phyloP scores from a whole-genome alignment of 1,140 invertebrate species.

The Anoplophora glabripennis region DNA sequence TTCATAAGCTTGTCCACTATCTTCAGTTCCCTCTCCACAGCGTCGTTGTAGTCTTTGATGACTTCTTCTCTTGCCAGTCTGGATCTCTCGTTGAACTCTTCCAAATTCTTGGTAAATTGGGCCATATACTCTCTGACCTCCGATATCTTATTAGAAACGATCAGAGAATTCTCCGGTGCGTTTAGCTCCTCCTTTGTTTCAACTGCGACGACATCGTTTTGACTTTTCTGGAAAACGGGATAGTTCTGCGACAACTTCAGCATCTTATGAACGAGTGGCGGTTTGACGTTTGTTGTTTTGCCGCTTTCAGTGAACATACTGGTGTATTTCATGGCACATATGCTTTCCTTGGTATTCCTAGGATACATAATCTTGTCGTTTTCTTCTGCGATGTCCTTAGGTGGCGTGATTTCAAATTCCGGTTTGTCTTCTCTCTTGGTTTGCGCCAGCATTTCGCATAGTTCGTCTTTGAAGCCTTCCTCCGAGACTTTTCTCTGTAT shows the following conservation, averaged over 20 bases:
- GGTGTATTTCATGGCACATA: background rate
- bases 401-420: constrained; percentile 21
- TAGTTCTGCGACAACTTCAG: constrained; percentile 28
- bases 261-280: constrained; percentile 22
- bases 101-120: constrained; percentile 30
- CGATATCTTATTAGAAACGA: constrained; percentile 30
- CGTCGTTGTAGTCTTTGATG: constrained; percentile 32
- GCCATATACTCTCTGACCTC: constrained; percentile 34
- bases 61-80: constrained; percentile 27
- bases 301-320: constrained; percentile 15
- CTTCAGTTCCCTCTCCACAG: constrained; percentile 25
- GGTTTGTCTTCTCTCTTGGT: constrained; percentile 20
- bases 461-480: constrained; percentile 18
- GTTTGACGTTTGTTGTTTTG: constrained; percentile 10
- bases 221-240: constrained; percentile 19
- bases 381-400: constrained; percentile 25
- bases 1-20: constrained; percentile 25
- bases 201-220: constrained; percentile 3
- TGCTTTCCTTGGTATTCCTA: constrained; percentile 14
- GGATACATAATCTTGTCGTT: constrained; percentile 26
- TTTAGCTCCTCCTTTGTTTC: constrained; percentile 10
- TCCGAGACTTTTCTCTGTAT: constrained; percentile 17
- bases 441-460: constrained; percentile 21
- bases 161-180: constrained; percentile 23
- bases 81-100: constrained; percentile 33